Percentiles rank a stretch among this genome's conserved stretches.
Conservation (phyloP, 2,113 vertebrate species). For the Caranx melampygus region DNA sequence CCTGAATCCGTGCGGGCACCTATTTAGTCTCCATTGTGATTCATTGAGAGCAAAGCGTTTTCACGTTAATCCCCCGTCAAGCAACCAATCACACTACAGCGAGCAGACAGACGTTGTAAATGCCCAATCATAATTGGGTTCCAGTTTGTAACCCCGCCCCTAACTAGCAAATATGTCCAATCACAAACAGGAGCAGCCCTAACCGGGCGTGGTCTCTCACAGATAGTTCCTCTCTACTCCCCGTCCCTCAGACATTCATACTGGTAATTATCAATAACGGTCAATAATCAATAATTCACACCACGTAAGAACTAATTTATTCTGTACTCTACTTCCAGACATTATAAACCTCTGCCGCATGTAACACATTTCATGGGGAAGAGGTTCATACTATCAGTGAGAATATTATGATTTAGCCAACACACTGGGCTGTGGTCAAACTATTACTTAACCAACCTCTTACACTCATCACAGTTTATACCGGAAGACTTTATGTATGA, state of each 20-base stretch:
- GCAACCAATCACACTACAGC: conserved; percentile 51
- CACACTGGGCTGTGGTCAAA: neutral
- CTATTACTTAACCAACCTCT: neutral
- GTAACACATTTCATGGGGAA: neutral
- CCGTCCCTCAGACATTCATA: neutral
- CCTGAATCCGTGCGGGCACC: conserved; percentile 12
- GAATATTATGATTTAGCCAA: neutral
- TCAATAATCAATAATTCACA: neutral
- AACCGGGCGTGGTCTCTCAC: conserved; percentile 30
- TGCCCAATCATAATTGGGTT: conserved; percentile 39
- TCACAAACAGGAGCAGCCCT: conserved; percentile 12
- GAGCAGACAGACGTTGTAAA: conserved; percentile 23
- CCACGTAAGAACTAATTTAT: neutral
- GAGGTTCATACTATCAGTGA: neutral
- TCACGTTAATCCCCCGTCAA: conserved; percentile 50
- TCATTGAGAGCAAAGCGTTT: conserved; percentile 51
- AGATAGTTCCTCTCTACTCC: neutral
- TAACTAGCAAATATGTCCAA: conserved; percentile 12
- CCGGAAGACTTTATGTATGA: neutral
- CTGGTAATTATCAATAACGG: neutral
- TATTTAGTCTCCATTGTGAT: conserved; percentile 67
- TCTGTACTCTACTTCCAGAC: neutral
- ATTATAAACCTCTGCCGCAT: neutral
- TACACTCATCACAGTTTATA: neutral
- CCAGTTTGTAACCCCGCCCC: neutral